These are phyloP conservation scores for Salticus scenicus DNA, from an alignment of 2,888 invertebrate genomes.

Conservation along the genomic window DNA sequence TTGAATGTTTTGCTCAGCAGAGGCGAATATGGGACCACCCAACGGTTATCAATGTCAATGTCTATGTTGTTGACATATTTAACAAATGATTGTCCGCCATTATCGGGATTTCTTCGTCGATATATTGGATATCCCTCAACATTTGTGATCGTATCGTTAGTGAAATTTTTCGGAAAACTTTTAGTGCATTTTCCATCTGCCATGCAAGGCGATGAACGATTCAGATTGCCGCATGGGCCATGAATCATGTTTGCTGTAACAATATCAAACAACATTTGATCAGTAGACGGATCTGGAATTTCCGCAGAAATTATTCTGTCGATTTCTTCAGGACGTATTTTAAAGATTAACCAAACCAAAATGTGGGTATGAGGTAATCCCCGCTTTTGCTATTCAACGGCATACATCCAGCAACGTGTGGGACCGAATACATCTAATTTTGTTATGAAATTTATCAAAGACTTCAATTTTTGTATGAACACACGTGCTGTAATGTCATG, in stretches of 20 bases:
- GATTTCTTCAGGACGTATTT: not conserved
- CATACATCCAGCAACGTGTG: constrained; percentile 11
- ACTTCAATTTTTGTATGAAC: constrained; percentile 34
- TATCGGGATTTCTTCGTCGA: constrained; percentile 33
- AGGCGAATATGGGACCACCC: too few relatives aligned
- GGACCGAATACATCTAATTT: constrained; percentile 20
- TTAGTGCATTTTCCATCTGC: constrained; percentile 43
- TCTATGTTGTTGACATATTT: constrained; percentile 17
- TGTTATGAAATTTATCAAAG: constrained; percentile 25
- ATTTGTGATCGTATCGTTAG: constrained; percentile 28
- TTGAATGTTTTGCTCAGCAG: too few relatives aligned
- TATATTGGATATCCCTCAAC: constrained; percentile 42
- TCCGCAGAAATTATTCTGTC: not conserved
- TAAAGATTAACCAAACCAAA: not conserved
- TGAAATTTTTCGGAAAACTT: constrained; percentile 22
- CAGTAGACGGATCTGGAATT: not conserved
- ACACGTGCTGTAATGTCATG: constrained; percentile 15
- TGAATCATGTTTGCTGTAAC: constrained; percentile 12
- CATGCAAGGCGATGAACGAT: constrained; percentile 32
- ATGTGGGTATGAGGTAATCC: constrained; percentile 14
- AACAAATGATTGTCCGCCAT: constrained; percentile 32
- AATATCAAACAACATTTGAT: constrained; percentile 7
- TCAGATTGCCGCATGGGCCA: constrained; percentile 27
- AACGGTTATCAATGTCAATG: constrained; percentile 7
- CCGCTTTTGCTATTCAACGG: constrained; percentile 1